These are phyloP conservation scores for Drosophila subquinaria DNA, from an alignment of 2,888 invertebrate species.

Conservation along the genomic window DNA sequence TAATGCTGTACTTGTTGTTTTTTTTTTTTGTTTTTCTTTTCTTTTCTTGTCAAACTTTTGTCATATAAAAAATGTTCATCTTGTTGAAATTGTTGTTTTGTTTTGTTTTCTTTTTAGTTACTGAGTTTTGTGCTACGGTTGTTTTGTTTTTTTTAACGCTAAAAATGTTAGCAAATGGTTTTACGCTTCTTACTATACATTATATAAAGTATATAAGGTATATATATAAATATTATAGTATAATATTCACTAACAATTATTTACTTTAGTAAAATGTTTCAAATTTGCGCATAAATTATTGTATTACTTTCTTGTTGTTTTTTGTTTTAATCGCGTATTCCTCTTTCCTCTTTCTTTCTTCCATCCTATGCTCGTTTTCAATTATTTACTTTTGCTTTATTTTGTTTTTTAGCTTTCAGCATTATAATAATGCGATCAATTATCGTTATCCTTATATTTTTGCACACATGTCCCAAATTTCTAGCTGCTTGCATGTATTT, in stretches of 20 bases:
- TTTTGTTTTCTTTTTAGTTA: conserved; percentile 28
- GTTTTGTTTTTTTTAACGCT: conserved; percentile 60
- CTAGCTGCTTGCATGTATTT: conserved; percentile 33
- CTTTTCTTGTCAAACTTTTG: conserved; percentile 44
- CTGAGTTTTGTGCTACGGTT: conserved; percentile 71
- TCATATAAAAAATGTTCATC: conserved; percentile 58
- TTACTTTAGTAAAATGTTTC: conserved; percentile 78
- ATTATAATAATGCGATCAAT: background rate
- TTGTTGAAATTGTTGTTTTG: conserved; percentile 18
- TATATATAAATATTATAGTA: conserved; percentile 64
- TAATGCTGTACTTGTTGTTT: conserved; percentile 52
- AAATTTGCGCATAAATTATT: conserved; percentile 80
- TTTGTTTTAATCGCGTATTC: conserved; percentile 22
- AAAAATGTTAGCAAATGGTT: conserved; percentile 66
- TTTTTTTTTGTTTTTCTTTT: conserved; percentile 9
- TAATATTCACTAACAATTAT: conserved; percentile 79
- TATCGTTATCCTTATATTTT: conserved; percentile 25
- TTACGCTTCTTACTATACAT: conserved; percentile 64
- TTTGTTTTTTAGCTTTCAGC: background rate
- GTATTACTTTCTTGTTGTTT: conserved; percentile 53
- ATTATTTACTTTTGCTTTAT: background rate
- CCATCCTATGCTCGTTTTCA: conserved; percentile 5
- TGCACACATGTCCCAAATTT: conserved; percentile 57
- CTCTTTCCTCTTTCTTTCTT: conserved; percentile 3
- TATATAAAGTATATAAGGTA: conserved; percentile 69